Conservation (phyloP, 1,140 invertebrate genomes). For the Ridgeia piscesae region DNA sequence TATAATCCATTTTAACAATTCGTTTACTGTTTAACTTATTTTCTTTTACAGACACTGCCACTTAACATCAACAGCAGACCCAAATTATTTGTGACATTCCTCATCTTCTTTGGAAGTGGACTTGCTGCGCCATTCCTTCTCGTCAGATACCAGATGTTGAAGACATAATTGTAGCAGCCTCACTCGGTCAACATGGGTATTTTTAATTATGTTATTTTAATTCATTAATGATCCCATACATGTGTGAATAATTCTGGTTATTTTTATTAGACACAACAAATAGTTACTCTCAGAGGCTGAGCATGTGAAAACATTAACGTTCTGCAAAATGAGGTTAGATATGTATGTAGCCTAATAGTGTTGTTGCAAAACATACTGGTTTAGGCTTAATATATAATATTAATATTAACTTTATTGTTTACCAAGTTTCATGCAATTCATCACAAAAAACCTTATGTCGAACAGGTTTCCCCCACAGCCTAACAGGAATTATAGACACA, state of each 20-base stretch:
- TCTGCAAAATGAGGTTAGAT: neutral
- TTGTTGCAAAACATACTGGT: neutral
- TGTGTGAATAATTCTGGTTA: neutral
- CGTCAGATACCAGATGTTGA: conserved; percentile 75
- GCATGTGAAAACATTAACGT: neutral
- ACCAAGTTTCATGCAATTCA: too few species aligned
- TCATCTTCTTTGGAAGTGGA: conserved; percentile 72
- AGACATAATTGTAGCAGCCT: conserved; percentile 56
- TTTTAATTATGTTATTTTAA: neutral
- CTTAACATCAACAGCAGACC: conserved; percentile 71
- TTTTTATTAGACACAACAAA: neutral
- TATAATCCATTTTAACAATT: too few species aligned
- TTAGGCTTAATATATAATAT: too few species aligned
- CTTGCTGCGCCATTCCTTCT: conserved; percentile 73
- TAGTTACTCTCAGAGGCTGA: neutral
- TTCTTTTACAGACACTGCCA: conserved; percentile 68
- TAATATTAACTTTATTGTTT: too few species aligned
- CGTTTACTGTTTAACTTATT: conserved; percentile 12
- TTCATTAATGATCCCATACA: neutral
- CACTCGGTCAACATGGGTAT: neutral
- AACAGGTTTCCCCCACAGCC: too few species aligned
- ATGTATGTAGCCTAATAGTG: neutral
- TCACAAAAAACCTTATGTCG: too few species aligned
- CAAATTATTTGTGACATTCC: conserved; percentile 68
- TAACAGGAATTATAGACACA: too few species aligned